Conservation (phyloP, 2,113 vertebrate genomes). For the Bettongia penicillata region DNA sequence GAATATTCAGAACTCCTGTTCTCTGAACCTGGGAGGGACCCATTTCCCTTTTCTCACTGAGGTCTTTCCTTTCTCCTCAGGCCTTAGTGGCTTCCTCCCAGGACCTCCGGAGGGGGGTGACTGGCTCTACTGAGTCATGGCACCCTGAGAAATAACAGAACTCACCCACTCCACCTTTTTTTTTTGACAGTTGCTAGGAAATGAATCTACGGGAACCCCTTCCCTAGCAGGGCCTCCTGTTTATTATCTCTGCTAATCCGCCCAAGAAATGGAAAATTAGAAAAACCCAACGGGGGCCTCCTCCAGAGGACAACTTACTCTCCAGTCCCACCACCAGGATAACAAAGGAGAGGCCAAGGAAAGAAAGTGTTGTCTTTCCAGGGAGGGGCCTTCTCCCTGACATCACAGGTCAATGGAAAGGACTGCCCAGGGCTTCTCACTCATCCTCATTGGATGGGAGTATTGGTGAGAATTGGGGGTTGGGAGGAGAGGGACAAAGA, state of each 20-base stretch:
- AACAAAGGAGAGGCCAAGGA: background rate
- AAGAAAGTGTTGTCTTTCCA: background rate
- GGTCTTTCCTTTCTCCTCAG: background rate
- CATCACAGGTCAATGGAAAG: background rate
- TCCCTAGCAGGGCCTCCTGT: background rate
- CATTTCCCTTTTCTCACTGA: background rate
- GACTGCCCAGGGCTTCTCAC: background rate
- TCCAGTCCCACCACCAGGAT: background rate
- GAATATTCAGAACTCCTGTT: background rate
- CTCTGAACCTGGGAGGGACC: background rate
- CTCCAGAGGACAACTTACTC: background rate
- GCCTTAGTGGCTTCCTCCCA: background rate
- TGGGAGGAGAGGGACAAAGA: background rate
- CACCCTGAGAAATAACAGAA: constrained; percentile 2
- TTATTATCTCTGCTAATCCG: background rate
- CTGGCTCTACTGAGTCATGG: background rate
- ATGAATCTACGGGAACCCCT: background rate
- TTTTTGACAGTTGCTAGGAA: background rate
- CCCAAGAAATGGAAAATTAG: background rate
- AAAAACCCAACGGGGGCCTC: background rate
- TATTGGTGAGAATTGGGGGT: background rate
- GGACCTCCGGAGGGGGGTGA: background rate
- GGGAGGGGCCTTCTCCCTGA: background rate
- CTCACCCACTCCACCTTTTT: background rate
- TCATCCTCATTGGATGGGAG: background rate